Evolutionary conservation across 1,140 invertebrate species (phyloP), one percentile per base, ranked within the genome.

Genomic region (Chlorops oryzae): DNA sequence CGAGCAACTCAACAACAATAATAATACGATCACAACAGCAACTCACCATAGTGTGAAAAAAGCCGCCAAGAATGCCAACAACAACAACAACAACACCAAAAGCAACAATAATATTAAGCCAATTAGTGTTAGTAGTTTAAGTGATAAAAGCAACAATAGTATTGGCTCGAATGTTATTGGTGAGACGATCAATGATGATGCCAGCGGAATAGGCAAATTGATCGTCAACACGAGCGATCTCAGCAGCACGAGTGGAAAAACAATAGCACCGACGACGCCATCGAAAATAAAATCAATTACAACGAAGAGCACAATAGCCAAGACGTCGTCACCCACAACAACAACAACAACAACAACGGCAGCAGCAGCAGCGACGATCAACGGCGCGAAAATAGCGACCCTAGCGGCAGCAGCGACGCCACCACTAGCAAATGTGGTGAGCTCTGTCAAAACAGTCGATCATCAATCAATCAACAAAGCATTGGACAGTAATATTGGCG

Each of bases 51-150:
- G n/a, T n/a, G n/a, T n/a, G n/a, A n/a, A n/a, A n/a, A n/a, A n/a
- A n/a, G n/a, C n/a, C 51, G 25, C 23, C 21, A 47, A 48, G 25
- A 47, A 37, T 24, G 43, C 28, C 22, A 15, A 43, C 5, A 18
- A 3, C 48, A 25, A 21, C 47, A 42, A 23, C 46, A 35, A n/a
- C 45, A 21, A 21, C 52, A 35, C 10, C 32, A 34, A 46, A 53
- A 13, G 44, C 52, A 41, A 9, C 23, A 13, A 37, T 37, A n/a
- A n/a, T n/a, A n/a, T n/a, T n/a, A n/a, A n/a, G n/a, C n/a, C n/a
- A n/a, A n/a, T n/a, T n/a, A n/a, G n/a, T n/a, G n/a, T n/a, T n/a
- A n/a, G n/a, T n/a, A n/a, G n/a, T n/a, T n/a, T n/a, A n/a, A n/a
- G n/a, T n/a, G n/a, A n/a, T n/a, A n/a, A n/a, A n/a, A n/a, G n/a